Conservation (phyloP, 1,140 invertebrate species). For the Mya arenaria region DNA sequence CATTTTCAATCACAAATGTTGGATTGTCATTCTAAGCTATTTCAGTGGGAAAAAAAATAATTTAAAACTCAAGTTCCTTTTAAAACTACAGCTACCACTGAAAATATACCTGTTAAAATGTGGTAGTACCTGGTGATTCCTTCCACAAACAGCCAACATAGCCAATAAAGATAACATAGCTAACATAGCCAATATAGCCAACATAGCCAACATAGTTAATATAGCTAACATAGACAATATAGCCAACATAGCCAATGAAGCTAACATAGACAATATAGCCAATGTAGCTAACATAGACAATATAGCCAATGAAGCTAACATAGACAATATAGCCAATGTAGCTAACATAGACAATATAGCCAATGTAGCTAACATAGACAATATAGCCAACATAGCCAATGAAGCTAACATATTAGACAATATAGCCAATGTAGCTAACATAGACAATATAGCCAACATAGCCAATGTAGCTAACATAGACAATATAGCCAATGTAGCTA, state of each 20-base stretch:
- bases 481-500: background rate
- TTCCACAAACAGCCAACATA: no score
- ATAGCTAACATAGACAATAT: background rate
- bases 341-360: slow-evolving; percentile 7
- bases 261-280: background rate
- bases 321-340: slow-evolving; percentile 36
- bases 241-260: background rate
- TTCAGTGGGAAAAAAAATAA: no score
- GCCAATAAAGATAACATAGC: no score
- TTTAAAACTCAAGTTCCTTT: no score
- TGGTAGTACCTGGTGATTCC: no score
- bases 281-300: background rate
- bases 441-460: background rate
- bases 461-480: background rate
- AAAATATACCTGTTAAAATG: no score
- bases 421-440: background rate
- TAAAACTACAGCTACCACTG: no score
- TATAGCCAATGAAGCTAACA: slow-evolving; percentile 29
- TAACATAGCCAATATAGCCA: background rate
- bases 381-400: background rate
- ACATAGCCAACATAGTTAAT: background rate
- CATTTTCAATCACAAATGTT: no score
- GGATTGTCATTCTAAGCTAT: no score
- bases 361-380: background rate
- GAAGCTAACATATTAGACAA: background rate